Percentiles rank a stretch among this genome's conserved stretches.
phyloP scores from a whole-genome alignment of 2,797 vertebrate species.

The Argya squamiceps region DNA sequence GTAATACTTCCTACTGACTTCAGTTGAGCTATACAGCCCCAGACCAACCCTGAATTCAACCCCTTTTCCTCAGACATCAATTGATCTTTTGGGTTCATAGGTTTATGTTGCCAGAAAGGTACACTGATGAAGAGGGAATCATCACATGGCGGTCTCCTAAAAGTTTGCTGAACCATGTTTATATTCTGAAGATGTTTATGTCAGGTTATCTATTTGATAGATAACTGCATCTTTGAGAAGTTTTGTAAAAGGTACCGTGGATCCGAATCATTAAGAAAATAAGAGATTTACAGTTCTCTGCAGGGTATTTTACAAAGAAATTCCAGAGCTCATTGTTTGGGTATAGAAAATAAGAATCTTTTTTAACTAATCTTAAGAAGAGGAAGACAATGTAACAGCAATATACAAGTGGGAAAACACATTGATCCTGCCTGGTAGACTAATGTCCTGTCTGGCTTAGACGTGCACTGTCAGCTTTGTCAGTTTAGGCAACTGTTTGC shows the following conservation, averaged over 20 bases:
- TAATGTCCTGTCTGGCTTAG: not conserved
- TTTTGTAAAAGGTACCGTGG: not conserved
- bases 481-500: not conserved
- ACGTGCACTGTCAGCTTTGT: not conserved
- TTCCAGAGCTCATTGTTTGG: not conserved
- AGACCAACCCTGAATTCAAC: not conserved
- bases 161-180: not conserved
- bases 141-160: not conserved
- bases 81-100: not conserved
- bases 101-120: not conserved
- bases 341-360: not conserved
- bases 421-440: not conserved
- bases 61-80: not conserved
- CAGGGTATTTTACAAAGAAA: not conserved
- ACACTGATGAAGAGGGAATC: not conserved
- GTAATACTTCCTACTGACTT: not conserved
- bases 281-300: not conserved
- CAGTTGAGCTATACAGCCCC: not conserved
- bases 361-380: not conserved
- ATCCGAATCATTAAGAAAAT: constrained; percentile 1
- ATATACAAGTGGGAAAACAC: not conserved
- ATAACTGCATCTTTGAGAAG: not conserved
- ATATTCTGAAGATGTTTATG: not conserved
- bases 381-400: not conserved
- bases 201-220: not conserved